Conservation (phyloP, 2,888 invertebrate genomes). For the Schizaphis graminum region DNA sequence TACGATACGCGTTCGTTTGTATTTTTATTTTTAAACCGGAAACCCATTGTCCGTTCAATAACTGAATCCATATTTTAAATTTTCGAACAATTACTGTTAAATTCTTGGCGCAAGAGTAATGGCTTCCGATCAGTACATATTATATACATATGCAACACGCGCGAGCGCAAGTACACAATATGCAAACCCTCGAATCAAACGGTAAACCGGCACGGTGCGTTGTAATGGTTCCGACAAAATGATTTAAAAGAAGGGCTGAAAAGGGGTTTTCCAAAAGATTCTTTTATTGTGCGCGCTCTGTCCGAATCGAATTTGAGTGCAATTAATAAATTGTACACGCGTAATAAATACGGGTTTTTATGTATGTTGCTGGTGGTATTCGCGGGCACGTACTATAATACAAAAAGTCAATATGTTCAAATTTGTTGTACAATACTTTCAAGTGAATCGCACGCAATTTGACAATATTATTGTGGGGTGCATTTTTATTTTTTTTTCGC, state of each 20-base stretch:
- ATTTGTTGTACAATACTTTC: slow-evolving; percentile 28
- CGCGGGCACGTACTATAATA: neutral
- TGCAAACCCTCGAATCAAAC: slow-evolving; percentile 24
- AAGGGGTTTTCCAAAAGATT: slow-evolving; percentile 30
- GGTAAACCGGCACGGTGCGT: slow-evolving; percentile 15
- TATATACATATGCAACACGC: neutral
- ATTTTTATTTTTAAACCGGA: slow-evolving; percentile 63
- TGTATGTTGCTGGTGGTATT: slow-evolving; percentile 27
- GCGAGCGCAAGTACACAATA: neutral
- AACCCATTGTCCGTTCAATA: slow-evolving; percentile 47
- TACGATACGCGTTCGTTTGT: neutral
- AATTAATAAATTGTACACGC: slow-evolving; percentile 60
- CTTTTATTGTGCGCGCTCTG: neutral
- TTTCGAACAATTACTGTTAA: slow-evolving; percentile 55
- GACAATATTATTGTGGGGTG: slow-evolving; percentile 41
- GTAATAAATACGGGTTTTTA: slow-evolving; percentile 37
- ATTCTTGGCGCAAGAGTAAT: slow-evolving; percentile 59
- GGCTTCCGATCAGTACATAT: slow-evolving; percentile 41
- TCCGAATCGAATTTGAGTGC: slow-evolving; percentile 51
- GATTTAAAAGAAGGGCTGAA: slow-evolving; percentile 35
- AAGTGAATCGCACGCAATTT: slow-evolving; percentile 19
- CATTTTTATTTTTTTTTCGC: neutral
- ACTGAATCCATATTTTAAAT: slow-evolving; percentile 57
- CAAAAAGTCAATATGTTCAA: slow-evolving; percentile 55
- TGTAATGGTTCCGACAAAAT: slow-evolving; percentile 48